Percentiles rank a stretch among this genome's conserved stretches.
These are phyloP conservation scores for Propithecus coquereli DNA, from an alignment of 2,113 vertebrate species.

Conservation along the genomic window DNA sequence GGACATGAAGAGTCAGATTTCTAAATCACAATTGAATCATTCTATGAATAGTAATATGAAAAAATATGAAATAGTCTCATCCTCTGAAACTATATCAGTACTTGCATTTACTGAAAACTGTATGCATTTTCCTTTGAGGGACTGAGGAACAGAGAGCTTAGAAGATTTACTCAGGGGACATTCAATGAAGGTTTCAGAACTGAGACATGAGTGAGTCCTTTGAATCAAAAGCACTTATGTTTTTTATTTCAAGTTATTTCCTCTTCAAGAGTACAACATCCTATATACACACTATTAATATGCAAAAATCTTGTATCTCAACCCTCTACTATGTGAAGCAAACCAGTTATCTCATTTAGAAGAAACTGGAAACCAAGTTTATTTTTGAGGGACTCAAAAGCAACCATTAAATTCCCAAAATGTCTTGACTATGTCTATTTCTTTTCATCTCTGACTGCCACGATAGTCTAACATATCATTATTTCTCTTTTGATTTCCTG, in stretches of 20 bases:
- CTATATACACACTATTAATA: not conserved
- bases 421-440: not conserved
- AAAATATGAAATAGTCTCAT: not conserved
- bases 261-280: not conserved
- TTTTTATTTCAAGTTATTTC: not conserved
- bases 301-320: not conserved
- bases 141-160: not conserved
- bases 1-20: not conserved
- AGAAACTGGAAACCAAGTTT: not conserved
- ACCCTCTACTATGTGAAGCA: accelerated
- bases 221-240: not conserved
- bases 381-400: not conserved
- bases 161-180: not conserved
- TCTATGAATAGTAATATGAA: not conserved
- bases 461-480: not conserved
- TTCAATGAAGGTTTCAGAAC: not conserved
- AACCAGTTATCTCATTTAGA: not conserved
- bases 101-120: not conserved
- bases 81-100: not conserved
- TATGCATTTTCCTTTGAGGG: not conserved
- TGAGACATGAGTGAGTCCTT: not conserved
- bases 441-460: not conserved
- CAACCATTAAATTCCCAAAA: not conserved
- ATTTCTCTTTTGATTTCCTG: not conserved
- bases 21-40: not conserved